Percentiles rank a stretch among this genome's conserved stretches.
Conservation (phyloP, 2,888 invertebrate species). For the Thymelicus acteon region DNA sequence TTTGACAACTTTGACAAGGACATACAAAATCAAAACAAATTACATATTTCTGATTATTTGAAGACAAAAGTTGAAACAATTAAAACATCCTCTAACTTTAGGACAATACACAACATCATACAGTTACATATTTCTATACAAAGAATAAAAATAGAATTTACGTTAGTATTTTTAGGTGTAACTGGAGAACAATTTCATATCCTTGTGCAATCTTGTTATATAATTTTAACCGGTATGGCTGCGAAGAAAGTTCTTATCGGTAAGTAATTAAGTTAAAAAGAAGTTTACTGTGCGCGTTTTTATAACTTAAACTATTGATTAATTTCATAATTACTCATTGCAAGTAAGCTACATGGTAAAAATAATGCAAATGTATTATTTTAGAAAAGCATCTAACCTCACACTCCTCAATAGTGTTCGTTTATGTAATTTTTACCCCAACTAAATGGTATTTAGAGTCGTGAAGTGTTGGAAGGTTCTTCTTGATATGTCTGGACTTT, state of each 20-base stretch:
- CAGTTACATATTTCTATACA: too few species aligned
- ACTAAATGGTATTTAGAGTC: too few species aligned
- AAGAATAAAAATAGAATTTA: not conserved
- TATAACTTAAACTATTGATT: not conserved
- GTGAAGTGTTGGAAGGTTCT: too few species aligned
- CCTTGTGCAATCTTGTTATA: conserved; percentile 48
- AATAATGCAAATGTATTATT: not conserved
- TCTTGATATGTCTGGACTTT: too few species aligned
- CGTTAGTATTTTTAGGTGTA: not conserved
- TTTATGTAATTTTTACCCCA: too few species aligned
- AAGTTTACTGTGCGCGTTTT: not conserved
- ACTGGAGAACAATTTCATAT: not conserved
- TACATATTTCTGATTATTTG: too few species aligned
- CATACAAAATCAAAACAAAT: not conserved
- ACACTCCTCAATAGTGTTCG: too few species aligned
- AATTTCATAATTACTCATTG: not conserved
- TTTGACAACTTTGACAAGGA: too few species aligned
- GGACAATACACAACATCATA: not conserved
- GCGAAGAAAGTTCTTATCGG: conserved; percentile 65
- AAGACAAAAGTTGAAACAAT: not conserved
- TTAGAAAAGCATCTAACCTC: not conserved
- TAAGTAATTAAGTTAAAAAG: conserved; percentile 44
- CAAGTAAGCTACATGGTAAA: not conserved
- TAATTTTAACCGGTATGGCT: conserved; percentile 60
- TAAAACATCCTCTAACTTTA: too few species aligned